phyloP scores from a whole-genome alignment of 2,888 invertebrate species.

The Notocelia uddmanniana region DNA sequence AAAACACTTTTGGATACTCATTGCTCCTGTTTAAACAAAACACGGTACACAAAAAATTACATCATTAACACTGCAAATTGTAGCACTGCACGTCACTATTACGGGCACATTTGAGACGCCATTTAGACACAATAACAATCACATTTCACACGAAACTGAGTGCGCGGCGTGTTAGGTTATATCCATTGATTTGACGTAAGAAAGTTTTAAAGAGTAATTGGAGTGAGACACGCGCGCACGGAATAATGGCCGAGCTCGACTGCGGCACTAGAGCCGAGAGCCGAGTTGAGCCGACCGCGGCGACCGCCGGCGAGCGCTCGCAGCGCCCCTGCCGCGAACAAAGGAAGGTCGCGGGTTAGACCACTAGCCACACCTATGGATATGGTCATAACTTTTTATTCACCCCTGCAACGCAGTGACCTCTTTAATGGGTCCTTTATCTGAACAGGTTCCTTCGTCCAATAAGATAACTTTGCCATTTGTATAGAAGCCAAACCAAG shows the following conservation, averaged over 20 bases:
- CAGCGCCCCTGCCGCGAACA: conserved; percentile 49
- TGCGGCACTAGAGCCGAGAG: too few species aligned
- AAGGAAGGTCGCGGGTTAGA: conserved; percentile 47
- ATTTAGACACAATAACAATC: conserved; percentile 62
- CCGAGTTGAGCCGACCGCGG: too few species aligned
- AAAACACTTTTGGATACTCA: conserved; percentile 84
- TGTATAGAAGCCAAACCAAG: neutral
- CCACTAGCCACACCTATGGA: conserved; percentile 50
- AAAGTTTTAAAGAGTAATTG: conserved; percentile 73
- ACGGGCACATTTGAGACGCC: conserved; percentile 62
- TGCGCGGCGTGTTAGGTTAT: conserved; percentile 80
- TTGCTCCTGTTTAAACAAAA: conserved; percentile 69
- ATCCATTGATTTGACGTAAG: conserved; percentile 85
- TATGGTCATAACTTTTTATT: conserved; percentile 45
- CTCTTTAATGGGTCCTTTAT: conserved; percentile 35
- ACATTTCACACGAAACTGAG: conserved; percentile 70
- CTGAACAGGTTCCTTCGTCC: conserved; percentile 29
- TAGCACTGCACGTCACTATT: conserved; percentile 66
- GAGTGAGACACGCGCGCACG: conserved; percentile 57
- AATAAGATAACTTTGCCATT: conserved; percentile 10
- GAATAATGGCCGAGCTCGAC: conserved; percentile 63
- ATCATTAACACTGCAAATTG: conserved; percentile 67
- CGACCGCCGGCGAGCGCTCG: conserved; percentile 45
- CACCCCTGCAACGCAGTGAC: conserved; percentile 42
- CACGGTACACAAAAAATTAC: conserved; percentile 73